Conservation (phyloP, 1,140 invertebrate species). For the Pseudobourletiella spinata region DNA sequence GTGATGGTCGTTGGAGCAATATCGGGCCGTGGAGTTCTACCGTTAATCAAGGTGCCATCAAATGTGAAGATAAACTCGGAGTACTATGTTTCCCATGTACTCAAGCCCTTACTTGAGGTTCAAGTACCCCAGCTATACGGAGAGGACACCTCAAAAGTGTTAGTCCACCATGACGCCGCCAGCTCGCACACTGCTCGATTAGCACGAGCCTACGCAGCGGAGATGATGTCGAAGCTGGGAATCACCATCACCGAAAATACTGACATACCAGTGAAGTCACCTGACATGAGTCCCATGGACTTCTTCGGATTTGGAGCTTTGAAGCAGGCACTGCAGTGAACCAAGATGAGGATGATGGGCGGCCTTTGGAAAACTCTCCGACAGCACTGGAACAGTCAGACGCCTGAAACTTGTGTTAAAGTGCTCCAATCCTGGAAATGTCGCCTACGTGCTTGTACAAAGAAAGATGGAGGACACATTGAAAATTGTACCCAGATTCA, state of each 20-base stretch:
- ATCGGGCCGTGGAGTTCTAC: not conserved
- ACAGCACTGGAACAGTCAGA: constrained; percentile 5
- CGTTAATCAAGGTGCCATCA: constrained; percentile 7
- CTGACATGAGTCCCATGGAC: constrained; percentile 2
- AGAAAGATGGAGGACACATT: no score
- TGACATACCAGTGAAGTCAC: not conserved
- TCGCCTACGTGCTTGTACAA: not conserved
- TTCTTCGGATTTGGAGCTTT: not conserved
- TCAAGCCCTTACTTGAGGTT: constrained; percentile 1
- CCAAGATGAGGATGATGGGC: not conserved
- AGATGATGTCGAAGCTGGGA: not conserved
- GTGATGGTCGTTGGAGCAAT: constrained; percentile 14
- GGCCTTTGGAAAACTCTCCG: constrained; percentile 10
- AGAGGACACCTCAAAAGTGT: not conserved
- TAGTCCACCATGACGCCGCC: constrained; percentile 3
- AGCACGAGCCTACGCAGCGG: not conserved
- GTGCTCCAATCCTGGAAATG: constrained; percentile 9
- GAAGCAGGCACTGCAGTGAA: not conserved
- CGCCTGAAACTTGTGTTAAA: not conserved
- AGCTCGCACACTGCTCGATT: not conserved
- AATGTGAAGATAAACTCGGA: not conserved
- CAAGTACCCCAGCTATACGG: constrained; percentile 1
- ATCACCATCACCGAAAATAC: not conserved
- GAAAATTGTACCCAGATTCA: no score
- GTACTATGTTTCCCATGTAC: not conserved